Percentiles rank a stretch among this genome's conserved stretches.
Conservation (phyloP, 1,140 invertebrate genomes). For the Grapholita molesta region DNA sequence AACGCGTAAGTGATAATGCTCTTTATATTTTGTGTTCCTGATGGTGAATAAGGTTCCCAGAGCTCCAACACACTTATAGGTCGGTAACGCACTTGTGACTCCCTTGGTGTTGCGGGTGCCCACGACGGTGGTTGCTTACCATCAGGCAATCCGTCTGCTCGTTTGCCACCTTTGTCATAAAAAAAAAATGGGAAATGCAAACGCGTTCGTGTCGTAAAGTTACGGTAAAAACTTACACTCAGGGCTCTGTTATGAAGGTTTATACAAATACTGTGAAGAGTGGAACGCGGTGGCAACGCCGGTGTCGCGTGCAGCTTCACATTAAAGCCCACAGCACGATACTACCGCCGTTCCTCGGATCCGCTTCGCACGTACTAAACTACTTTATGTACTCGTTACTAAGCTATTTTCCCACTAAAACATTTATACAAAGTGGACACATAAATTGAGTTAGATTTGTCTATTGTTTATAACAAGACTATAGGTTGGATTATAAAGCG, state of each 20-base stretch:
- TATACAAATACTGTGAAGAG: conserved; percentile 31
- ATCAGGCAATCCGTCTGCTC: too few species aligned
- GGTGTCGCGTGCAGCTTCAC: conserved; percentile 56
- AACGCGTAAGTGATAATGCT: too few species aligned
- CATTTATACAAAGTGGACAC: conserved; percentile 12
- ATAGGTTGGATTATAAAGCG: not conserved
- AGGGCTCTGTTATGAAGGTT: not conserved
- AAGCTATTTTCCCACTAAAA: not conserved
- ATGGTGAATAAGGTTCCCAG: too few species aligned
- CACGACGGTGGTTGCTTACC: too few species aligned
- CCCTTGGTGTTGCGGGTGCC: too few species aligned
- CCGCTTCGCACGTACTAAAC: conserved; percentile 57
- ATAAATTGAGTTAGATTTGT: not conserved
- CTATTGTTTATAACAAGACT: not conserved
- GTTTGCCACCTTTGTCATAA: too few species aligned
- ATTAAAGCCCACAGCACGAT: conserved; percentile 53
- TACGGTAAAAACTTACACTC: too few species aligned
- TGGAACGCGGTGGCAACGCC: not conserved
- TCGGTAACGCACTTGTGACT: too few species aligned
- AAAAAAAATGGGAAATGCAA: too few species aligned
- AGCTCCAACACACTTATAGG: too few species aligned
- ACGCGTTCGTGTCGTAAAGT: too few species aligned
- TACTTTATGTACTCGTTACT: conserved; percentile 27
- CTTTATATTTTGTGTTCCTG: too few species aligned
- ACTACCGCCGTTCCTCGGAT: conserved; percentile 42